Conservation (phyloP, 1,140 invertebrate species). For the Muscidifurax raptorellus region DNA sequence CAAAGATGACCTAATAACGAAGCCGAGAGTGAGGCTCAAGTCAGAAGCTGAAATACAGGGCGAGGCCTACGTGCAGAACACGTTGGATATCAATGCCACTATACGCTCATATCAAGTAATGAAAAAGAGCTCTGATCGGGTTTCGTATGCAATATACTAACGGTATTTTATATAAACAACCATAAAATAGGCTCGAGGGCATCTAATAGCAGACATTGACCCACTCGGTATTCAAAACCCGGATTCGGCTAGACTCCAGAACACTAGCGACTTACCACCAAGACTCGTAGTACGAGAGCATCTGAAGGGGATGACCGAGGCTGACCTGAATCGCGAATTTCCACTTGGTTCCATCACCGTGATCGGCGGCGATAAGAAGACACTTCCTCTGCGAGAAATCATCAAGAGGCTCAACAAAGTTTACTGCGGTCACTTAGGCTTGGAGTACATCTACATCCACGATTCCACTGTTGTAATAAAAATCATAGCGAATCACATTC, state of each 20-base stretch:
- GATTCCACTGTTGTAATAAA: conserved; percentile 76
- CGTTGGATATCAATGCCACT: conserved; percentile 60
- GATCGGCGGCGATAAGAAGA: conserved; percentile 80
- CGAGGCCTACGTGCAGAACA: conserved; percentile 47
- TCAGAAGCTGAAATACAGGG: conserved; percentile 52
- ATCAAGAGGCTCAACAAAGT: conserved; percentile 83
- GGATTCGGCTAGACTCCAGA: conserved; percentile 66
- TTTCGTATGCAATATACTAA: too few relatives aligned
- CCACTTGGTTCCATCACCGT: conserved; percentile 82
- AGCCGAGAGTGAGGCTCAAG: conserved; percentile 27
- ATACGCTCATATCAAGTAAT: conserved; percentile 66
- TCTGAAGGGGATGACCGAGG: conserved; percentile 76
- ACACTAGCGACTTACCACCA: conserved; percentile 62
- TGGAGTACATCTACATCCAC: conserved; percentile 93
- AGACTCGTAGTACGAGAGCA: conserved; percentile 67
- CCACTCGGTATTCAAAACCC: conserved; percentile 79
- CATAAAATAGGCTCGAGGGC: conserved; percentile 81
- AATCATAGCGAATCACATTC: neutral
- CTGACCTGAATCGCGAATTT: conserved; percentile 82
- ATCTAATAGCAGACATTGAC: conserved; percentile 87
- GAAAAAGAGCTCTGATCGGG: neutral
- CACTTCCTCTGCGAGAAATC: conserved; percentile 84
- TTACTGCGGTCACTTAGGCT: conserved; percentile 83
- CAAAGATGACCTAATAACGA: conserved; percentile 4
- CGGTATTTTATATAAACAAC: neutral